These are phyloP conservation scores for Phortica variegata DNA, from an alignment of 1,140 invertebrate genomes.

Conservation along the genomic window DNA sequence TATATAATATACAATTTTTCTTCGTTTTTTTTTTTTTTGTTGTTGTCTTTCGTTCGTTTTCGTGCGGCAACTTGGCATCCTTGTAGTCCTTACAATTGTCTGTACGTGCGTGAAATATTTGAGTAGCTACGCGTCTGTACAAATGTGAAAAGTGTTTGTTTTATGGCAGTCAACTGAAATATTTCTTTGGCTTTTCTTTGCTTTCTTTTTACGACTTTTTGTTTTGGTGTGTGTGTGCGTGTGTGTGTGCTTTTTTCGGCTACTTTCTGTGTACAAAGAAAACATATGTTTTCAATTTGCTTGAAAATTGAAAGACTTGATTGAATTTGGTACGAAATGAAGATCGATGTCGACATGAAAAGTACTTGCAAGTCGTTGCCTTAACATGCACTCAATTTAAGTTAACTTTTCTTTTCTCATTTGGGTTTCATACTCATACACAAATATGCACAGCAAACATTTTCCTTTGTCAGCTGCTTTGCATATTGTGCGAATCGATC, in stretches of 20 bases:
- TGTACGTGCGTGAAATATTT: constrained; percentile 53
- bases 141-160: constrained; percentile 29
- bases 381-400: no score
- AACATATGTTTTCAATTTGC: constrained; percentile 53
- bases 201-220: constrained; percentile 6
- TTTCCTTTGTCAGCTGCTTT: no score
- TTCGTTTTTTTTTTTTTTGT: constrained; percentile 15
- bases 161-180: constrained; percentile 13
- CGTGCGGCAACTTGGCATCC: neutral
- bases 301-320: constrained; percentile 46
- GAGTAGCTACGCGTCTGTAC: constrained; percentile 36
- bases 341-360: constrained; percentile 33
- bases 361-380: no score
- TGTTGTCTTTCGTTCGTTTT: constrained; percentile 14
- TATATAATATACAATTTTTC: no score
- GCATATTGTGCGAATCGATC: no score
- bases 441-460: no score
- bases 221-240: constrained; percentile 7
- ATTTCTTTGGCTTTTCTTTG: neutral
- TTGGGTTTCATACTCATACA: no score
- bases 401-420: no score
- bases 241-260: constrained; percentile 8
- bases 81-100: constrained; percentile 38
- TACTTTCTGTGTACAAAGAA: neutral
- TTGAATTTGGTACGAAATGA: constrained; percentile 40